These are phyloP conservation scores for Monochamus saltuarius DNA, from an alignment of 1,140 invertebrate species.

Conservation along the genomic window DNA sequence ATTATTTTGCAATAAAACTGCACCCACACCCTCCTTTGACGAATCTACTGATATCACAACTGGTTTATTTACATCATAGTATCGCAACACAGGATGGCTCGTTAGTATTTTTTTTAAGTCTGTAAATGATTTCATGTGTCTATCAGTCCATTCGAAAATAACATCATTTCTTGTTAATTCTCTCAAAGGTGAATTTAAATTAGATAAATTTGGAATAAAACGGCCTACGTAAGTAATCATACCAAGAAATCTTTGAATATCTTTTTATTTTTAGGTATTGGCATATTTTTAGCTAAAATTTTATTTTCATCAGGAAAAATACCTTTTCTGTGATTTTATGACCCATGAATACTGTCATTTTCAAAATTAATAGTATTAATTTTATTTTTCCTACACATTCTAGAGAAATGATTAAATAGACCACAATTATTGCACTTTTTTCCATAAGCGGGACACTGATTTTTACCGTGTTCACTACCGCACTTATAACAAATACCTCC, in stretches of 20 bases:
- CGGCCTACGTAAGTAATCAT: slow-evolving; percentile 32
- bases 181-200: too few species aligned
- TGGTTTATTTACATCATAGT: too few species aligned
- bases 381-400: slow-evolving; percentile 8
- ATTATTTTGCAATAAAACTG: too few species aligned
- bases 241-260: slow-evolving; percentile 44
- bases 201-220: background rate
- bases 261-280: slow-evolving; percentile 36
- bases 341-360: slow-evolving; percentile 2
- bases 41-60: too few species aligned
- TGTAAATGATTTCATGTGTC: too few species aligned
- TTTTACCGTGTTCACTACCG: slow-evolving; percentile 3
- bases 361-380: background rate
- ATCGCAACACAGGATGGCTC: too few species aligned
- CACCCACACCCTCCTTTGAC: too few species aligned
- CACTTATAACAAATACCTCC: slow-evolving; percentile 4
- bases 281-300: slow-evolving; percentile 34
- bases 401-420: slow-evolving; percentile 6
- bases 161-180: background rate
- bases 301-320: slow-evolving; percentile 19
- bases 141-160: background rate
- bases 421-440: slow-evolving; percentile 11
- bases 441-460: slow-evolving; percentile 7
- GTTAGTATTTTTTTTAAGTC: too few species aligned
- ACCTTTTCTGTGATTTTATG: slow-evolving; percentile 6